Percentiles rank a stretch among this genome's conserved stretches.
phyloP scores from a whole-genome alignment of 2,888 invertebrate species.

The Campopleginae sp. region DNA sequence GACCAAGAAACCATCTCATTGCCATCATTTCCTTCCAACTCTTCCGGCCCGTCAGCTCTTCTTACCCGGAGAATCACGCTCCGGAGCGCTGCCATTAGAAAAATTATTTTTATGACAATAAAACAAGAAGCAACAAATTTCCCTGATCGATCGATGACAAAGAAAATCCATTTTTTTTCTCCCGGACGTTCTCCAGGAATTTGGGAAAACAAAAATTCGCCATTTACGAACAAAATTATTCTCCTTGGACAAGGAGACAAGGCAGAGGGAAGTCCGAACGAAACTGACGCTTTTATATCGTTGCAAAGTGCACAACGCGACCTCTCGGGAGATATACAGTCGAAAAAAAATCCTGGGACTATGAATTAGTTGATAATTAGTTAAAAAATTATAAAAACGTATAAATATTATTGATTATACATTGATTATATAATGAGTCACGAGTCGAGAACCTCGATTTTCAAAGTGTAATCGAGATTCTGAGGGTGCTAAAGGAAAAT shows the following conservation, averaged over 20 bases:
- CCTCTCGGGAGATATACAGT: not conserved
- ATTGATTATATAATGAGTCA: too few relatives aligned
- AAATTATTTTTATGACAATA: slow-evolving; percentile 37
- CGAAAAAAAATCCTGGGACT: not conserved
- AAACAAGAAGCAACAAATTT: slow-evolving; percentile 6
- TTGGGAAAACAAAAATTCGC: too few relatives aligned
- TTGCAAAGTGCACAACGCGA: not conserved
- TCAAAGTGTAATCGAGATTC: slow-evolving; percentile 36
- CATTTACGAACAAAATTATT: slow-evolving; percentile 6
- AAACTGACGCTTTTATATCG: not conserved
- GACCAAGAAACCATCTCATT: not conserved
- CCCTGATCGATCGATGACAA: not conserved
- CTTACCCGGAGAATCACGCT: not conserved
- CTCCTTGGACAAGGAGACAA: not conserved
- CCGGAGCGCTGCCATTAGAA: not conserved
- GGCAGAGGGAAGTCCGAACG: not conserved
- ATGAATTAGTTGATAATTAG: not conserved
- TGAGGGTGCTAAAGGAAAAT: slow-evolving; percentile 45
- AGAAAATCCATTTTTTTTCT: not conserved
- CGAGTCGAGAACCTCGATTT: slow-evolving; percentile 29
- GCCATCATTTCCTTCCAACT: not conserved
- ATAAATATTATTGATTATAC: slow-evolving; percentile 6
- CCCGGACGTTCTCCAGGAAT: not conserved
- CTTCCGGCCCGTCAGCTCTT: not conserved
- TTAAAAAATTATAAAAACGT: not conserved